These are phyloP conservation scores for Arctia plantaginis DNA, from an alignment of 2,888 invertebrate species.

Conservation along the genomic window DNA sequence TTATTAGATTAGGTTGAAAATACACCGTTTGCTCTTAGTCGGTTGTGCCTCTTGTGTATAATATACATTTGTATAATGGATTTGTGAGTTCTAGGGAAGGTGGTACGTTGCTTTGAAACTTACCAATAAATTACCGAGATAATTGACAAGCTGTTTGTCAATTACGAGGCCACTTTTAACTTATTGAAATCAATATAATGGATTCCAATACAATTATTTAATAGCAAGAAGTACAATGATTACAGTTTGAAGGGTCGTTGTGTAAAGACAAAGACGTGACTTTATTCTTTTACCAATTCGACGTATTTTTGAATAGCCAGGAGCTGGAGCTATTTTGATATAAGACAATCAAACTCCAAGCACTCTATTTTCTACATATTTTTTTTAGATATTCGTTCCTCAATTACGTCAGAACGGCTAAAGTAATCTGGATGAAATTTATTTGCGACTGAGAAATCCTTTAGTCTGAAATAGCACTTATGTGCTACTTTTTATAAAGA, in stretches of 20 bases:
- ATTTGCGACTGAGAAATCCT: too few relatives aligned
- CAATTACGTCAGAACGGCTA: too few relatives aligned
- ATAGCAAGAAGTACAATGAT: not conserved
- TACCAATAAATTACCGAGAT: not conserved
- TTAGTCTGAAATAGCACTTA: too few relatives aligned
- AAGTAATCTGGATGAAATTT: too few relatives aligned
- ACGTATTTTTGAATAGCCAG: not conserved
- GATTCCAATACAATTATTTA: not conserved
- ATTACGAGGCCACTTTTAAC: not conserved
- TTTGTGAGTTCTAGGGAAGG: not conserved
- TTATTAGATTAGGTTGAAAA: too few relatives aligned
- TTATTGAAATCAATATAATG: not conserved
- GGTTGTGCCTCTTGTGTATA: not conserved
- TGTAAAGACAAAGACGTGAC: not conserved
- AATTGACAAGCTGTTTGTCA: not conserved
- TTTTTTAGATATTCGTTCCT: too few relatives aligned
- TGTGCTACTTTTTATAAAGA: too few relatives aligned
- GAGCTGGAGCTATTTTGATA: not conserved
- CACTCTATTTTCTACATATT: too few relatives aligned
- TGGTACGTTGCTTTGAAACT: not conserved
- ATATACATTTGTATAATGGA: constrained; percentile 3
- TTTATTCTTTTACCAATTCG: not conserved
- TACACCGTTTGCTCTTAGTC: not conserved
- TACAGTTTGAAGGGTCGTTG: not conserved
- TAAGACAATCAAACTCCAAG: not conserved